These are phyloP conservation scores for Steinernema scapterisci DNA, from an alignment of 2,888 invertebrate species.

Conservation along the genomic window DNA sequence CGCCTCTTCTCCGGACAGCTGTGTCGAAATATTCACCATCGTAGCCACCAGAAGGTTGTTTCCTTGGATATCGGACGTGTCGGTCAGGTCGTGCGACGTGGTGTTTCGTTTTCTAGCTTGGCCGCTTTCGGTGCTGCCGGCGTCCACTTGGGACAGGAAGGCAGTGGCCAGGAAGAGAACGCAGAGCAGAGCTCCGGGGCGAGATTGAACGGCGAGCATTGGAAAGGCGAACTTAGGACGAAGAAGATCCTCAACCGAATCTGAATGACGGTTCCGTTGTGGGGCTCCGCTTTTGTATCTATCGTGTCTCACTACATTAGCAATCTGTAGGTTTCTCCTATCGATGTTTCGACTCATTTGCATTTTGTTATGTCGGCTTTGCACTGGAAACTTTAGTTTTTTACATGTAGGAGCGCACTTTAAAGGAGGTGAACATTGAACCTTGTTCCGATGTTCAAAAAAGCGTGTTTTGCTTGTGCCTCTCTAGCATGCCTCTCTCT, in stretches of 20 bases:
- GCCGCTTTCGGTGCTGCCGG: neutral
- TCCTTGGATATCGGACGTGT: neutral
- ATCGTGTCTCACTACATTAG: neutral
- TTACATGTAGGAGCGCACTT: too few species aligned
- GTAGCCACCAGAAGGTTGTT: neutral
- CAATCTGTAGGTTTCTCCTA: too few species aligned
- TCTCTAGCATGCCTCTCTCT: too few species aligned
- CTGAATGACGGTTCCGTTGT: neutral
- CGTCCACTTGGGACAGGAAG: neutral
- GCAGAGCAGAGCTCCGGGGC: neutral
- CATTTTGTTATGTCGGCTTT: too few species aligned
- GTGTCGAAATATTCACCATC: neutral
- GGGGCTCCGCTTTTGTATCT: neutral
- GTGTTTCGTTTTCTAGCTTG: neutral
- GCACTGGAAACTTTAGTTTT: too few species aligned
- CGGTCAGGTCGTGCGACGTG: neutral
- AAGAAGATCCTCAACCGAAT: neutral
- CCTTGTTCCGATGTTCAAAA: too few species aligned
- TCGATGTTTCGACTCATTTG: too few species aligned
- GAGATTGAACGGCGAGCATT: neutral
- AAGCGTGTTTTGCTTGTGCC: too few species aligned
- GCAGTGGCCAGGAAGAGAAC: neutral
- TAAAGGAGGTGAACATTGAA: too few species aligned
- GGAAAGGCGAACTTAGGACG: neutral
- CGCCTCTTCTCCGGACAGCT: conserved; percentile 13